A percentile compares a stretch with the other conserved stretches of the same genome.
These are phyloP conservation scores for Tetropium fuscum DNA, from an alignment of 2,888 invertebrate genomes.

Conservation along the genomic window DNA sequence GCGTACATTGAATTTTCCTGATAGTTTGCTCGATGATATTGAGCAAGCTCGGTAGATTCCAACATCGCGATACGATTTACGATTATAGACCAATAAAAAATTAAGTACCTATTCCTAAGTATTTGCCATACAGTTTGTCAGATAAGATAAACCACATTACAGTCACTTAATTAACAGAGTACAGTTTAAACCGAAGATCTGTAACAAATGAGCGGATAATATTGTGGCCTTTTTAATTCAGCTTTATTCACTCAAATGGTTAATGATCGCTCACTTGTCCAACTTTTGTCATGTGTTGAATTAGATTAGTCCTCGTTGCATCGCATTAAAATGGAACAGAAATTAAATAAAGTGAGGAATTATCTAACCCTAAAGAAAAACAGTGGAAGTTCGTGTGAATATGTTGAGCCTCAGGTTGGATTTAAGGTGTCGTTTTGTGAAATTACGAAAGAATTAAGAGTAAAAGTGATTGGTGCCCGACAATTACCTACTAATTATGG, in stretches of 20 bases:
- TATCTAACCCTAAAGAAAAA: conserved; percentile 42
- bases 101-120: conserved; percentile 26
- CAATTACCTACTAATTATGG: conserved; percentile 84
- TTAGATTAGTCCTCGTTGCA: conserved; percentile 34
- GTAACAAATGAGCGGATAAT: conserved; percentile 44
- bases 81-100: conserved; percentile 32
- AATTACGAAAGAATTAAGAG: conserved; percentile 72
- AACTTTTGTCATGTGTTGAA: conserved; percentile 44
- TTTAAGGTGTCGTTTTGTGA: conserved; percentile 77
- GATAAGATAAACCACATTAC: conserved; percentile 36
- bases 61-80: conserved; percentile 23
- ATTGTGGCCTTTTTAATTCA: conserved; percentile 57
- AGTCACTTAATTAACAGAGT: conserved; percentile 33
- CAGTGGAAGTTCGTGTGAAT: conserved; percentile 17
- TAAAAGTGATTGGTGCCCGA: conserved; percentile 81
- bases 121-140: conserved; percentile 28
- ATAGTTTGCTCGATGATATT: neutral
- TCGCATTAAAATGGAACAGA: conserved; percentile 48
- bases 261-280: conserved; percentile 55
- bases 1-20: no score
- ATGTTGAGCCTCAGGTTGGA: conserved; percentile 77
- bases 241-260: conserved; percentile 55
- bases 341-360: conserved; percentile 47
- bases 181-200: conserved; percentile 34
- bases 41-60: conserved; percentile 15